Percentiles rank a stretch among this genome's conserved stretches.
phyloP scores from a whole-genome alignment of 2,113 vertebrate species.

The Butorides virescens region DNA sequence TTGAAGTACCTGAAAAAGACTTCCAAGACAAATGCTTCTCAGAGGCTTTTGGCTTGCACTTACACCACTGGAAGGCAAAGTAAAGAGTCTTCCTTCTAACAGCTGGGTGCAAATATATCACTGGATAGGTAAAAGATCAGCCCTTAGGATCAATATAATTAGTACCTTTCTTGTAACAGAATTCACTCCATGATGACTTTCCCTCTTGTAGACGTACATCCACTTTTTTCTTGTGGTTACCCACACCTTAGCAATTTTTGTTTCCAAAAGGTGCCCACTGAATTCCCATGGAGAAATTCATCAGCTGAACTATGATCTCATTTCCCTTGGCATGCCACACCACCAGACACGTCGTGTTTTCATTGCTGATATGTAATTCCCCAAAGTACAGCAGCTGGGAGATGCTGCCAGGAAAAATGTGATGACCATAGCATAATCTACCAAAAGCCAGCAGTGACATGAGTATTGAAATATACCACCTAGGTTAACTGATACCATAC shows the following conservation, averaged over 20 bases:
- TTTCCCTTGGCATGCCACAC: slow-evolving; percentile 42
- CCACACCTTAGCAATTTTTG: slow-evolving; percentile 11
- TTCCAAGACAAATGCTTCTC: not conserved
- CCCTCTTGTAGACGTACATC: not conserved
- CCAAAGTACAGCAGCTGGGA: slow-evolving; percentile 9
- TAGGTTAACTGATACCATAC: not conserved
- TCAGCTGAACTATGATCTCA: slow-evolving; percentile 40
- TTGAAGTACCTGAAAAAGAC: not conserved
- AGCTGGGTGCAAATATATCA: not conserved
- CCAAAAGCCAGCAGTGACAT: not conserved
- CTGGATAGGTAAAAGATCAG: not conserved
- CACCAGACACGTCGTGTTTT: slow-evolving; percentile 29
- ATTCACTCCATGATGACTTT: not conserved
- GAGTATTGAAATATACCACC: not conserved
- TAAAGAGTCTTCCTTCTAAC: not conserved
- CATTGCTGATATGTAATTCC: slow-evolving; percentile 21
- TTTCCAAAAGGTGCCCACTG: slow-evolving; percentile 25
- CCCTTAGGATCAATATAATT: not conserved
- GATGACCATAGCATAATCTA: not conserved
- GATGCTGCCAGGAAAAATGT: slow-evolving; percentile 46
- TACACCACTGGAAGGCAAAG: not conserved
- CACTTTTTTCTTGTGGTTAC: not conserved
- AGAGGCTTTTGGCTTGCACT: not conserved
- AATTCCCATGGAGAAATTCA: slow-evolving; percentile 51
- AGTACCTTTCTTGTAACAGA: not conserved